Evolutionary conservation across 2,113 vertebrate genomes (phyloP).

Genomic region (Gopherus evgoodei): DNA sequence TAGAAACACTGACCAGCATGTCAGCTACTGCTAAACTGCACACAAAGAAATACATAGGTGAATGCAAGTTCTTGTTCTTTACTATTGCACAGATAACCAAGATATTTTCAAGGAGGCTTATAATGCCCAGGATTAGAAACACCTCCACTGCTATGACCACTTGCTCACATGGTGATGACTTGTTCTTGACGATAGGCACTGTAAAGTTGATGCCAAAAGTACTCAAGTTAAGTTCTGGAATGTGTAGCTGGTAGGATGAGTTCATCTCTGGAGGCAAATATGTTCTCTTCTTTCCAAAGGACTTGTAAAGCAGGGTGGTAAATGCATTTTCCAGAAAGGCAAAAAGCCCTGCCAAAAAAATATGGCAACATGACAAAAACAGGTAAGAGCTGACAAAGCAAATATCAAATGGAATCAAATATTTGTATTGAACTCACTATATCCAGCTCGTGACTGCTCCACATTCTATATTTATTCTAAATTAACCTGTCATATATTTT

Average conservation of each 20-base stretch:
- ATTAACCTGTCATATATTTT: neutral
- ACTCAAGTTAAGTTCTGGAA: slow-evolving; percentile 74
- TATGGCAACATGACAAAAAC: neutral
- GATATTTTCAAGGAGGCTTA: slow-evolving; percentile 96
- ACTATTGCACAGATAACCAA: slow-evolving; percentile 91
- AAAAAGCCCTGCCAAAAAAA: slow-evolving; percentile 41
- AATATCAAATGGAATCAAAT: neutral
- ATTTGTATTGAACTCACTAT: slow-evolving; percentile 14
- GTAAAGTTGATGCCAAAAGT: slow-evolving; percentile 68
- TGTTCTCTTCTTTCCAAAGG: slow-evolving; percentile 46
- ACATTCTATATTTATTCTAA: slow-evolving; percentile 5
- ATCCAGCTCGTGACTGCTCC: neutral
- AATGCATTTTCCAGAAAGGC: slow-evolving; percentile 56
- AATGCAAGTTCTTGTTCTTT: slow-evolving; percentile 97
- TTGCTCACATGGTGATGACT: slow-evolving; percentile 83
- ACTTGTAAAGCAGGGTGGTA: slow-evolving; percentile 37
- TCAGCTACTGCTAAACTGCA: slow-evolving; percentile 96
- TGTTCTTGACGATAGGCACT: slow-evolving; percentile 58
- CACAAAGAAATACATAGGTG: slow-evolving; percentile 97
- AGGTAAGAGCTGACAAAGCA: neutral
- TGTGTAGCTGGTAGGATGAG: slow-evolving; percentile 48
- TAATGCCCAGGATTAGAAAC: slow-evolving; percentile 92
- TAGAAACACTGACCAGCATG: slow-evolving; percentile 95
- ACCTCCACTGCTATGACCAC: slow-evolving; percentile 86
- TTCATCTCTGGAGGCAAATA: slow-evolving; percentile 75